Conservation (phyloP, 2,888 invertebrate genomes). For the Tillus elongatus region DNA sequence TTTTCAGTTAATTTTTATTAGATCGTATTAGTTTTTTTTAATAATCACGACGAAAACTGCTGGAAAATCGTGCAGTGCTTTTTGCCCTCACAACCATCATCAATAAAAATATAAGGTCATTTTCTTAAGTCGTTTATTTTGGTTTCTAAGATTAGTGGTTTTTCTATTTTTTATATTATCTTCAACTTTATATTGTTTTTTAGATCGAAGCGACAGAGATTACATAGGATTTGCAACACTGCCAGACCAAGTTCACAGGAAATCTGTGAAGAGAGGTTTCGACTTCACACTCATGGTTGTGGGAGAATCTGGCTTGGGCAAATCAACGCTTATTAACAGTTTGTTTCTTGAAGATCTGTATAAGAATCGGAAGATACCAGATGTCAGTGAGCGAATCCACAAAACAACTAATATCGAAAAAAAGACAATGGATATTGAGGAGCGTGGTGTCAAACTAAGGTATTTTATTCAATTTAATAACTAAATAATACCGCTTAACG, state of each 20-base stretch:
- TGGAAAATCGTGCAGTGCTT: too few relatives aligned
- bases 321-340: slow-evolving; percentile 90
- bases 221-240: slow-evolving; percentile 93
- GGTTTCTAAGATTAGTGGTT: too few relatives aligned
- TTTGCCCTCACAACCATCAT: too few relatives aligned
- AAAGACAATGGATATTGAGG: slow-evolving; percentile 91
- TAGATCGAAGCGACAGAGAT: slow-evolving; percentile 51
- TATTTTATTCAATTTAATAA: too few relatives aligned
- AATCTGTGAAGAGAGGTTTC: slow-evolving; percentile 92
- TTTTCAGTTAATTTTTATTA: too few relatives aligned
- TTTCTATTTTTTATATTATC: too few relatives aligned
- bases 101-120: too few relatives aligned
- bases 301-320: slow-evolving; percentile 89
- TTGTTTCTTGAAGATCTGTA: slow-evolving; percentile 89
- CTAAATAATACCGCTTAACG: too few relatives aligned
- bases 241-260: slow-evolving; percentile 92
- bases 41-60: too few relatives aligned
- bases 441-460: slow-evolving; percentile 81
- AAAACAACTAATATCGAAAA: slow-evolving; percentile 65
- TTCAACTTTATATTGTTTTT: slow-evolving; percentile 10
- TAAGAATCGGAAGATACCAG: slow-evolving; percentile 68
- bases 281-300: slow-evolving; percentile 96
- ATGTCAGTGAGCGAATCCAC: slow-evolving; percentile 53
- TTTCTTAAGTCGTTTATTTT: too few relatives aligned
- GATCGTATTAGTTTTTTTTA: too few relatives aligned